Conservation (phyloP, 2,113 vertebrate genomes). For the Apteryx mantelli region DNA sequence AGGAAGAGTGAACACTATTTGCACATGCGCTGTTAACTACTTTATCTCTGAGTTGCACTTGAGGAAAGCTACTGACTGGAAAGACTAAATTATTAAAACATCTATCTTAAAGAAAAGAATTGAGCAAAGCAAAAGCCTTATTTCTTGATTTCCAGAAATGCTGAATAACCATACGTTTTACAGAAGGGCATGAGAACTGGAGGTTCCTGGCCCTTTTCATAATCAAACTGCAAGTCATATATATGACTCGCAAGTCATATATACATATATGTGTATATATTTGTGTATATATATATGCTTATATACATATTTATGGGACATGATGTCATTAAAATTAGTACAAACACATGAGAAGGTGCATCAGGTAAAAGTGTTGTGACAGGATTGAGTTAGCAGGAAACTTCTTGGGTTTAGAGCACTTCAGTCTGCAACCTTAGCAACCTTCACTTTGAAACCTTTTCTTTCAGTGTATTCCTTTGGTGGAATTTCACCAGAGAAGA, state of each 20-base stretch:
- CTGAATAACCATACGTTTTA: neutral
- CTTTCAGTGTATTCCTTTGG: neutral
- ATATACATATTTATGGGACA: neutral
- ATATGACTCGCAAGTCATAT: too few relatives aligned
- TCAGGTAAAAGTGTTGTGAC: neutral
- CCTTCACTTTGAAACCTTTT: neutral
- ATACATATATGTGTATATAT: neutral
- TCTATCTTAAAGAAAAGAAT: neutral
- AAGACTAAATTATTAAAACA: neutral
- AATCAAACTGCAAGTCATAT: neutral
- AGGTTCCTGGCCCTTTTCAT: neutral
- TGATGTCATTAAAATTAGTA: neutral
- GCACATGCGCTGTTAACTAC: neutral
- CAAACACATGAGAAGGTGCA: neutral
- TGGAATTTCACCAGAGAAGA: neutral
- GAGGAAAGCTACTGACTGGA: neutral
- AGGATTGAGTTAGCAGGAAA: neutral
- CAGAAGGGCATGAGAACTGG: neutral
- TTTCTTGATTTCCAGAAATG: neutral
- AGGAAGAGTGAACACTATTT: neutral
- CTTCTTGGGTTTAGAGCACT: neutral
- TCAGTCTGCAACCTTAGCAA: neutral
- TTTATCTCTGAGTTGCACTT: neutral
- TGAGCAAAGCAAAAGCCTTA: neutral
- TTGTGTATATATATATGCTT: too few relatives aligned